Percentiles rank a stretch among this genome's conserved stretches.
Evolutionary conservation across 2,113 vertebrate species (phyloP).

Genomic region (Emberiza fucata): DNA sequence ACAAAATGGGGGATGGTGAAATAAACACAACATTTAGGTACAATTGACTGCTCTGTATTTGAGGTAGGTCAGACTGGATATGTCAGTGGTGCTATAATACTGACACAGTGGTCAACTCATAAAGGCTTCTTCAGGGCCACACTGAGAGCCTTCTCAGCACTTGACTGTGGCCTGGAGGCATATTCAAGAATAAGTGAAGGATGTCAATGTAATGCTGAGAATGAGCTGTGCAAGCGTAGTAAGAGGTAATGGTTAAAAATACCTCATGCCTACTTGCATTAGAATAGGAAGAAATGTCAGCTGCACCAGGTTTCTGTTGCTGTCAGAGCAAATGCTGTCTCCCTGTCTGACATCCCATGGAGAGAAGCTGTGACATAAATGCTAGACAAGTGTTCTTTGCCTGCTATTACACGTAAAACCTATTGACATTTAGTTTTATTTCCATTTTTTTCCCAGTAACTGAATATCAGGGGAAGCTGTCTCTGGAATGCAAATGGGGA

Average conservation of each 20-base stretch:
- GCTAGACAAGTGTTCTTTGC: neutral
- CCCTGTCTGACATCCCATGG: neutral
- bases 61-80: neutral
- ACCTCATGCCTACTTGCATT: neutral
- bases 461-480: neutral
- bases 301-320: neutral
- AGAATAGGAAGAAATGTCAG: neutral
- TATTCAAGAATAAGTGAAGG: neutral
- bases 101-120: neutral
- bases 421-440: neutral
- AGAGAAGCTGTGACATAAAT: neutral
- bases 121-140: neutral
- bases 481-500: neutral
- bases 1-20: neutral
- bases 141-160: neutral
- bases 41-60: neutral
- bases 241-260: constrained; percentile 15
- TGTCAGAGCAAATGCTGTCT: neutral
- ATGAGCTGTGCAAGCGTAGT: neutral
- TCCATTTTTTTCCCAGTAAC: neutral
- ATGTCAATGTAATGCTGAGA: neutral
- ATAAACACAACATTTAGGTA: neutral
- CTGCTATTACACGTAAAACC: neutral
- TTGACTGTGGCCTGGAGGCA: neutral
- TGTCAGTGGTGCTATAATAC: neutral